Percentiles rank a stretch among this genome's conserved stretches.
These are phyloP conservation scores for Neosilurus hyrtlii DNA, from an alignment of 2,797 vertebrate genomes.

Conservation along the genomic window DNA sequence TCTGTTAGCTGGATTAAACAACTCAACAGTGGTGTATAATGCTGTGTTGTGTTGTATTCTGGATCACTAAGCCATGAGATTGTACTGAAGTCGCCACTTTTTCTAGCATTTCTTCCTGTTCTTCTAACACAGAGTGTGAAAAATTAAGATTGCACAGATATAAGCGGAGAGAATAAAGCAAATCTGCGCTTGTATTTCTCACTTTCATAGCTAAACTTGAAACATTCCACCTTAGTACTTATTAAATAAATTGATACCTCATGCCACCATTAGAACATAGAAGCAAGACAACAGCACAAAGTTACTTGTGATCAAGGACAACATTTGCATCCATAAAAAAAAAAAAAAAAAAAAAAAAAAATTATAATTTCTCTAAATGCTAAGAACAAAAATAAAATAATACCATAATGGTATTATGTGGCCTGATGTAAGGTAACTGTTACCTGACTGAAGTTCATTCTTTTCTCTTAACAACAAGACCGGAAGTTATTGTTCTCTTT, in stretches of 20 bases:
- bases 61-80: neutral
- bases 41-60: neutral
- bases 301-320: neutral
- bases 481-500: too few relatives aligned
- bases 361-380: neutral
- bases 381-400: neutral
- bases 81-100: too few relatives aligned
- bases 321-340: neutral
- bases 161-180: neutral
- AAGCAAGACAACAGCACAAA: neutral
- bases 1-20: too few relatives aligned
- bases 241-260: neutral
- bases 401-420: too few relatives aligned
- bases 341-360: too few relatives aligned
- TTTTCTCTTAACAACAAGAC: too few relatives aligned
- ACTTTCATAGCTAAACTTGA: neutral
- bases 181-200: neutral
- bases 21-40: neutral
- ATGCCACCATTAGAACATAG: neutral
- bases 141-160: neutral
- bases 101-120: neutral
- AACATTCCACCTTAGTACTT: neutral
- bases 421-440: too few relatives aligned
- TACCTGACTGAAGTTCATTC: too few relatives aligned
- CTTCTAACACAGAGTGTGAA: neutral